phyloP scores from a whole-genome alignment of 2,113 vertebrate genomes.

The Burhinus oedicnemus region DNA sequence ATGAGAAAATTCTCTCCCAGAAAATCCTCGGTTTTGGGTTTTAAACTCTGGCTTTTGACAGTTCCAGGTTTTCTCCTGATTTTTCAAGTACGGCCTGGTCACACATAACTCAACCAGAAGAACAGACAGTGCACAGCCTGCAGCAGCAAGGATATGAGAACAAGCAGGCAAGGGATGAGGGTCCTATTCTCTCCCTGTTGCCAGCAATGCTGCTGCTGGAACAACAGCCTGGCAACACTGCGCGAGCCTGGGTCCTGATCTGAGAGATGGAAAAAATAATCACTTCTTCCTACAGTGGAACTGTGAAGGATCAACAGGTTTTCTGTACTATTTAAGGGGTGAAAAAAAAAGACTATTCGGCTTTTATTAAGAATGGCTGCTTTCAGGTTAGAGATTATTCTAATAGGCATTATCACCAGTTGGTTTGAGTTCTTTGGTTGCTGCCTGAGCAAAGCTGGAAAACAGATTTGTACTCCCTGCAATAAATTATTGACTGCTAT shows the following conservation, averaged over 20 bases:
- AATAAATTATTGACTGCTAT: conserved; percentile 50
- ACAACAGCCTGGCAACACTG: not conserved
- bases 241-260: rapidly evolving
- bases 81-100: not conserved
- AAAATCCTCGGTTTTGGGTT: not conserved
- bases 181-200: not conserved
- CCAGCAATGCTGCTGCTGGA: not conserved
- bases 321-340: not conserved
- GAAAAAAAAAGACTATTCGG: not conserved
- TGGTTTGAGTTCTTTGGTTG: not conserved
- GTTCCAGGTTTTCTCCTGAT: not conserved
- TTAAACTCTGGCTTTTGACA: not conserved
- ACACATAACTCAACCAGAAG: not conserved
- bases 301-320: not conserved
- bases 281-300: not conserved
- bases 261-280: not conserved
- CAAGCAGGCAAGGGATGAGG: not conserved
- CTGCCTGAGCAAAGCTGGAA: not conserved
- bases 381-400: not conserved
- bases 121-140: not conserved
- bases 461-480: not conserved
- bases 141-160: not conserved
- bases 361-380: not conserved
- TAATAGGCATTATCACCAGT: not conserved
- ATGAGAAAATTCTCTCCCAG: not conserved